These are phyloP conservation scores for Meriones unguiculatus DNA, from an alignment of 2,113 vertebrate genomes.

Conservation along the genomic window DNA sequence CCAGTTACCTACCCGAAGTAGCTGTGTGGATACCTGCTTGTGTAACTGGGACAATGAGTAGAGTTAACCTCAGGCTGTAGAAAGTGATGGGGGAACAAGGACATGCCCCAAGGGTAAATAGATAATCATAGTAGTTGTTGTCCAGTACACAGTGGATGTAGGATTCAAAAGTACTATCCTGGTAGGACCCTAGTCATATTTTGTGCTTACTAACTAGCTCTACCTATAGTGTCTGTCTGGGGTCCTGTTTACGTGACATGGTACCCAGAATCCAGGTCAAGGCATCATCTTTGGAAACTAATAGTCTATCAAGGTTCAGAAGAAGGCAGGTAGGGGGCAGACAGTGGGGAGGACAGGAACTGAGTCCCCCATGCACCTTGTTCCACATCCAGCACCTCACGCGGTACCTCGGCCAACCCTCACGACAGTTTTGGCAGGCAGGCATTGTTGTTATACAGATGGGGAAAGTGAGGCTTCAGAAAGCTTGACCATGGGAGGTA, in stretches of 20 bases:
- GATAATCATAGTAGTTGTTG: rapidly evolving
- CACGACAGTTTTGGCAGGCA: rapidly evolving
- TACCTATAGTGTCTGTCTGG: background rate
- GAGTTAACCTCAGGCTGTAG: background rate
- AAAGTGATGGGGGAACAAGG: background rate
- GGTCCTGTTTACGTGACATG: background rate
- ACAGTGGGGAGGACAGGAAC: background rate
- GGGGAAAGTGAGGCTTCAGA: background rate
- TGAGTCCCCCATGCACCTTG: background rate
- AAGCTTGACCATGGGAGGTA: background rate
- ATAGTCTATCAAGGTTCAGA: background rate
- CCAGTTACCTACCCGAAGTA: background rate
- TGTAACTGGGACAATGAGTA: background rate
- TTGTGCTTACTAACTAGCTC: background rate
- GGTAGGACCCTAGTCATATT: background rate
- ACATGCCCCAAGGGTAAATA: background rate
- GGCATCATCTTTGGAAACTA: background rate
- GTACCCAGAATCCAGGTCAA: background rate
- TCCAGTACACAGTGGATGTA: rapidly evolving
- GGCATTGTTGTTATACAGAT: background rate
- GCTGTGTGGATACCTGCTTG: background rate
- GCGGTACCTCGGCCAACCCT: rapidly evolving
- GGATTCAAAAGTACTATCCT: rapidly evolving
- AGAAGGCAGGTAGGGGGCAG: background rate
- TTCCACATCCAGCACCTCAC: background rate